Percentiles rank a stretch among this genome's conserved stretches.
These are phyloP conservation scores for Drosophila takahashii DNA, from an alignment of 1,140 invertebrate genomes.

Conservation along the genomic window DNA sequence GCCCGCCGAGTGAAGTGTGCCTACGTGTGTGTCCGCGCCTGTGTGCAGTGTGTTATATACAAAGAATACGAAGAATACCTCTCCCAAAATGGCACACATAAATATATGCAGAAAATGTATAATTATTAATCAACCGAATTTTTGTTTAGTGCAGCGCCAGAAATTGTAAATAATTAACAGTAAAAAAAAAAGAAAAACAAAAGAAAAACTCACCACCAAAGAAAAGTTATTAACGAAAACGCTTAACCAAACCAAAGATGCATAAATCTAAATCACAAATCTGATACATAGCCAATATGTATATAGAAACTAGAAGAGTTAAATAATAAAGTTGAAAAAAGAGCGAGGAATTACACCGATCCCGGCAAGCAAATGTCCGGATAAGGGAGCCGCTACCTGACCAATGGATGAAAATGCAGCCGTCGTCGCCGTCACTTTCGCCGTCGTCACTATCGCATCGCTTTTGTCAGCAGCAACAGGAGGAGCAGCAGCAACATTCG, in stretches of 20 bases:
- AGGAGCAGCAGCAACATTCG: constrained; percentile 9
- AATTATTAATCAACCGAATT: constrained; percentile 15
- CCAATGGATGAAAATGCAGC: constrained; percentile 85
- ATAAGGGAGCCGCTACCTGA: constrained; percentile 72
- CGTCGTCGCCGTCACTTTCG: constrained; percentile 82
- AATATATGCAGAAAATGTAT: constrained; percentile 6
- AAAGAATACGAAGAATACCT: constrained; percentile 5
- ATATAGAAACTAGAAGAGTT: constrained; percentile 53
- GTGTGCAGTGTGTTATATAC: constrained; percentile 22
- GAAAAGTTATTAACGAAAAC: constrained; percentile 45
- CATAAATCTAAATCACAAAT: constrained; percentile 32
- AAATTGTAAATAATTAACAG: constrained; percentile 77
- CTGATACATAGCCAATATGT: constrained; percentile 67
- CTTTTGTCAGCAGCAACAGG: constrained; percentile 57
- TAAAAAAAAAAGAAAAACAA: constrained; percentile 11
- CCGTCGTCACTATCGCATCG: constrained; percentile 81
- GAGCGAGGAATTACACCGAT: constrained; percentile 22
- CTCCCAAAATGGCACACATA: constrained; percentile 11
- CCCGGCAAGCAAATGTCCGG: constrained; percentile 81
- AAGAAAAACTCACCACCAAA: constrained; percentile 67
- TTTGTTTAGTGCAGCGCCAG: constrained; percentile 63
- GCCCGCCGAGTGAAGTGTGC: constrained; percentile 52
- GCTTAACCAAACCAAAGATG: constrained; percentile 43
- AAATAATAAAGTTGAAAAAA: constrained; percentile 27
- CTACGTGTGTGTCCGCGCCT: constrained; percentile 29